Percentiles rank a stretch among this genome's conserved stretches.
phyloP scores from a whole-genome alignment of 2,888 invertebrate genomes.

The Latheticus oryzae region DNA sequence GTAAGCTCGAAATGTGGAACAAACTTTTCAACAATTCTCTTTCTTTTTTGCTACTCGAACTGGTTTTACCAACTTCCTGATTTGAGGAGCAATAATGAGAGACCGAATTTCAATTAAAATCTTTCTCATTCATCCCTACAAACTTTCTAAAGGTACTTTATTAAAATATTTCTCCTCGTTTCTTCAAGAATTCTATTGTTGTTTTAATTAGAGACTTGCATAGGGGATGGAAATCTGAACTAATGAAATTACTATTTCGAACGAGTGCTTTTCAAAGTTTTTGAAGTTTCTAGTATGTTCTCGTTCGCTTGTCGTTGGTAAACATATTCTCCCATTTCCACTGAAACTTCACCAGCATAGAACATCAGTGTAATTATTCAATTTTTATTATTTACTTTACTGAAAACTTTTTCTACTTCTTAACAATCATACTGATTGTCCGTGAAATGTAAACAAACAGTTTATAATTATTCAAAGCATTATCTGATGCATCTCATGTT shows the following conservation, averaged over 20 bases:
- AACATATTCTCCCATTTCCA: constrained; percentile 21
- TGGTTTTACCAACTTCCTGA: constrained; percentile 31
- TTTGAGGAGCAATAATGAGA: constrained; percentile 41
- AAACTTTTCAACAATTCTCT: constrained; percentile 38
- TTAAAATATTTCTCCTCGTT: constrained; percentile 60
- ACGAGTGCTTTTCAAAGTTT: constrained; percentile 44
- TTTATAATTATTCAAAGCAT: background rate
- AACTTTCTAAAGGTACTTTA: constrained; percentile 48
- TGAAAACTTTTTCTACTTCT: too few species aligned
- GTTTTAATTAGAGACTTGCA: constrained; percentile 59
- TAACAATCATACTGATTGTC: too few species aligned
- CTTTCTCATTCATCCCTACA: constrained; percentile 44
- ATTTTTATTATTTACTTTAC: constrained; percentile 28
- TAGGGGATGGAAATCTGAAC: constrained; percentile 54
- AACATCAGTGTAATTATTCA: constrained; percentile 10
- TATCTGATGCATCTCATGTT: constrained; percentile 3
- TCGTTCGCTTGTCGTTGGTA: background rate
- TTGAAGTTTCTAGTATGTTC: constrained; percentile 25
- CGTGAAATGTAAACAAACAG: constrained; percentile 1
- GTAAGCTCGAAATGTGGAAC: constrained; percentile 37
- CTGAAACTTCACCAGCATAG: constrained; percentile 12
- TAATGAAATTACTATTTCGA: constrained; percentile 58
- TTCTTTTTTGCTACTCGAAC: constrained; percentile 24
- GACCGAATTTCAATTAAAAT: constrained; percentile 49
- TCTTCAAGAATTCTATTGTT: constrained; percentile 60